A percentile compares a stretch with the other conserved stretches of the same genome.
These are phyloP conservation scores for Leptocoma aspasia DNA, from an alignment of 2,113 vertebrate species.

Conservation along the genomic window DNA sequence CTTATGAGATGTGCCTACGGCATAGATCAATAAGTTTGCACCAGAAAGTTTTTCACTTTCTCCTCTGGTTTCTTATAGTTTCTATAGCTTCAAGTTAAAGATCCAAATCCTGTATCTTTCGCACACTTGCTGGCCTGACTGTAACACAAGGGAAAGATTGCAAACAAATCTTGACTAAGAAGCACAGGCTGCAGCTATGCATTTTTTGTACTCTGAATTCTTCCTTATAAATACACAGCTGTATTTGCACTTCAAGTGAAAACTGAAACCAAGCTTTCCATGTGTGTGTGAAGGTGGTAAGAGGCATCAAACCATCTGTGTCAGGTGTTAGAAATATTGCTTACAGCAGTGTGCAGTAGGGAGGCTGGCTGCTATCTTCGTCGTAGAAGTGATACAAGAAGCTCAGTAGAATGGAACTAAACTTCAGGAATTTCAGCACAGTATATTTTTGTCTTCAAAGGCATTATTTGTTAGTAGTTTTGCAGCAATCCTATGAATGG, in stretches of 20 bases:
- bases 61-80: not conserved
- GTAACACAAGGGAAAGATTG: not conserved
- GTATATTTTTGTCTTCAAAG: not conserved
- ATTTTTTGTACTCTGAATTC: not conserved
- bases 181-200: not conserved
- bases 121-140: not conserved
- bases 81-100: not conserved
- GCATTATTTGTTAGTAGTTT: not conserved
- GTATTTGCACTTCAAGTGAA: not conserved
- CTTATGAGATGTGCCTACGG: not conserved
- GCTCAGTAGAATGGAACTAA: not conserved
- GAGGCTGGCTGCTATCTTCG: not conserved
- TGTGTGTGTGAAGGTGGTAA: not conserved
- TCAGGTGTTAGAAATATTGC: not conserved
- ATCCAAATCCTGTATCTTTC: not conserved
- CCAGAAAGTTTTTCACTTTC: not conserved
- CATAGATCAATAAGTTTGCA: not conserved
- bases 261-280: not conserved
- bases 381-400: not conserved
- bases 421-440: not conserved
- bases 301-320: not conserved
- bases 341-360: not conserved
- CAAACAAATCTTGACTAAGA: not conserved
- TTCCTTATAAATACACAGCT: not conserved
- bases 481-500: not conserved